Evolutionary conservation across 2,797 vertebrate genomes (phyloP).

Genomic region (Acanthurus leucopareius): DNA sequence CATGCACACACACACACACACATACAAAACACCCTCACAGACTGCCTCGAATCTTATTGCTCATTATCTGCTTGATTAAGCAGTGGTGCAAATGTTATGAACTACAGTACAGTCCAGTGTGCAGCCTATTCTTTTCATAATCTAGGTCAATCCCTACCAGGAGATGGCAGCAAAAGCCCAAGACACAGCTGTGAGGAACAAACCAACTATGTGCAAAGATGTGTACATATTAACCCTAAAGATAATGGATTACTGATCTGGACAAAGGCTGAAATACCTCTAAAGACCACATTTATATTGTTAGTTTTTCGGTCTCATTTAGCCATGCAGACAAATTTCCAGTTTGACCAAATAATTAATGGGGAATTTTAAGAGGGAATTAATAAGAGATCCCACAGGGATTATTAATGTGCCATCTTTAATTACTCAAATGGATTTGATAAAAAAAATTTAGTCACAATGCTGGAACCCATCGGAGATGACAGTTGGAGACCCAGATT

Average conservation of each 20-base stretch:
- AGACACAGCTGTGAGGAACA: not conserved
- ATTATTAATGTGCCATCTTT: slow-evolving; percentile 62
- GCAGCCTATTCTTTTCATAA: slow-evolving; percentile 17
- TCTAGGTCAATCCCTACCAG: slow-evolving; percentile 38
- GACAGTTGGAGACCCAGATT: slow-evolving; percentile 24
- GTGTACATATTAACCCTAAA: slow-evolving; percentile 33
- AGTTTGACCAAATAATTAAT: slow-evolving; percentile 59
- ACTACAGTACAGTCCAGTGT: slow-evolving; percentile 49
- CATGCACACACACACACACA: slow-evolving; percentile 31
- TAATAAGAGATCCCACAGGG: slow-evolving; percentile 46
- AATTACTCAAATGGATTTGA: slow-evolving; percentile 62
- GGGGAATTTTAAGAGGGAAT: slow-evolving; percentile 34
- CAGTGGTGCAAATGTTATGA: slow-evolving; percentile 74
- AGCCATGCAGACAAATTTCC: slow-evolving; percentile 42
- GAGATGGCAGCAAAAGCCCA: slow-evolving; percentile 78
- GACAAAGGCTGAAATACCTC: slow-evolving; percentile 45
- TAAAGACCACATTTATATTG: slow-evolving; percentile 26
- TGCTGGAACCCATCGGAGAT: slow-evolving; percentile 16
- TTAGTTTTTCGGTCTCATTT: slow-evolving; percentile 35
- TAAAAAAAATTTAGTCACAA: slow-evolving; percentile 44
- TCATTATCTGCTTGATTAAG: slow-evolving; percentile 83
- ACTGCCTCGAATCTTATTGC: slow-evolving; percentile 67
- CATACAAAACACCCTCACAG: slow-evolving; percentile 19
- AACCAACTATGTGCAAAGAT: slow-evolving; percentile 23
- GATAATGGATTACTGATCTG: slow-evolving; percentile 27